Evolutionary conservation across 2,113 vertebrate genomes (phyloP), one percentile per base, ranked within the genome.

Genomic region (Sterrhoptilus dennistouni): DNA sequence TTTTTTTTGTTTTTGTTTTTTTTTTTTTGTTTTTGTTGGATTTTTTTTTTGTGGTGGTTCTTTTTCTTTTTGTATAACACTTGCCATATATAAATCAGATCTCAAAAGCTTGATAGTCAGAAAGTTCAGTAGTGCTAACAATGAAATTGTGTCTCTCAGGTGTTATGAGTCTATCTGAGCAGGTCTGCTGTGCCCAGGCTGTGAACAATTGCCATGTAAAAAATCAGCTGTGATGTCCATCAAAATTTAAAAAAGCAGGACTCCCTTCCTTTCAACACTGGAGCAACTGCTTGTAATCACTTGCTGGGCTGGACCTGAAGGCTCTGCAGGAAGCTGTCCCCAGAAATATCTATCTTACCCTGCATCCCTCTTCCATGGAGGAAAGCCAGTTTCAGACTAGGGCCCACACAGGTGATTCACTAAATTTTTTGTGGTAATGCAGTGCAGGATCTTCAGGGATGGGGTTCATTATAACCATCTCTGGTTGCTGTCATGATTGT

Each of bases 281-380:
- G 10, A 50, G 40, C 14, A 18, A 29, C 24, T 44, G 24, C 31
- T 81, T 29, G 54, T 23, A 9, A 3, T 54, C 3, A 2, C 22
- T 54, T 64, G 25, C 31, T 44, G 24, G 47, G 53, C 42, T 81
- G 72, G 28, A 70, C 21, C 33, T 65, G 80, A 38, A 85, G 45
- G 31, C 33, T 9, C 28, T 18, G 1, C 24, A 65, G 38, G 23
- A 45, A 89, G 21, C 27, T 60, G 9, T 52, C 42, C 24, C 11
- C 24, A 13, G 19, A 36, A 38, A 10, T 8, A 1, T 25, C n/a
- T 33, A 27, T 38, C 16, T 57, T 49, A 29, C 21, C 8, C 7
- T 47, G 27, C 36, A 24, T 31, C 40, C 33, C 20, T 83, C 45
- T 42, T 53, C 0, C 0, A 9, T 8, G 53, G 27, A 66, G 11